Base-by-base conservation (phyloP, 2,888 invertebrate species). In the Synergus gifuensis region DNA sequence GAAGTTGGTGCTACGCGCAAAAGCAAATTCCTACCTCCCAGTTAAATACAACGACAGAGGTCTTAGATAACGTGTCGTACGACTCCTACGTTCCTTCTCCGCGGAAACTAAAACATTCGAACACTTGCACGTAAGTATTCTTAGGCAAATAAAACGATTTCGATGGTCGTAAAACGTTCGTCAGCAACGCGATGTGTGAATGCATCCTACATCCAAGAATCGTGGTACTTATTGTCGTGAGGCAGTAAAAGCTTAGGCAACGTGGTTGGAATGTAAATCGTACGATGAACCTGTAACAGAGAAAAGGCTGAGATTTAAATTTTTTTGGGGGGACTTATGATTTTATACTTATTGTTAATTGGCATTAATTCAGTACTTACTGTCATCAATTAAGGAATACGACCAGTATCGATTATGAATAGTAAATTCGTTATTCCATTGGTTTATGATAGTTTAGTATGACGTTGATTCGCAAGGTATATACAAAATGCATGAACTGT, bases 1-100 rank as follows among this genome's bases (percentile, higher is more conserved):
- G 79, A 88, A 88, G 88, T 88, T 88, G 67, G 77, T 77, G 79
- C 83, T 81, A 73, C 81, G 81, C 76, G 69, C 14, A 28, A 60
- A 22, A 28, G 22, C 22, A 22, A 18, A 12, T 62, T 28, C 62
- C 14, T 62, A 22, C 22, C 12, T 62, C 60, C 12, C 22, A 28
- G 77, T 77, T 80, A 79, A 83, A 84, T 14, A 22, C 28, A 60
- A 60, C 22, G 62, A 62, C 11, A 62, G 14, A 14, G 12, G 14
- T 62, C 28, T 62, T 28, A 12, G 28, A 62, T 4, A 62, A 62
- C n/a, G n/a, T n/a, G n/a, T n/a, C n/a, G n/a, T n/a, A n/a, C 62
- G 14, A 28, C 28, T 28, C 28, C 18, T 28, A 28, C 28, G 1
- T 28, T 28, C 28, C 54, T 18, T 54, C 83, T 85, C 79, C 82